A percentile compares a stretch with the other conserved stretches of the same genome.
These are phyloP conservation scores for Dasypus novemcinctus DNA, from an alignment of 2,113 vertebrate species.

Conservation along the genomic window DNA sequence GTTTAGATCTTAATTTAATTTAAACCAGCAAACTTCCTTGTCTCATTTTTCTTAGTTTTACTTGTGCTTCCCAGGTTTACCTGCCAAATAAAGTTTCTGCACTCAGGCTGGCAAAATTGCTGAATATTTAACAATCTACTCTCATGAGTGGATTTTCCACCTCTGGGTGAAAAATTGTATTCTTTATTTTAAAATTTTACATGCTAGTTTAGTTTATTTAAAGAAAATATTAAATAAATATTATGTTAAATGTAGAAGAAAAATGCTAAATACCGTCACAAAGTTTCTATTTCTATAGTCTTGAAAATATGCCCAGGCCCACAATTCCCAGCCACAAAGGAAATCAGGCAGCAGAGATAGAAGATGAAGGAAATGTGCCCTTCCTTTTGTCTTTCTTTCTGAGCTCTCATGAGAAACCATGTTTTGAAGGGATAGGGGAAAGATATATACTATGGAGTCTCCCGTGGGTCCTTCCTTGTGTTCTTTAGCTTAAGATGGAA, in stretches of 20 bases:
- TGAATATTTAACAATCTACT: too few species aligned
- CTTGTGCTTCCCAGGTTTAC: neutral
- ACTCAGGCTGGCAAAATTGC: neutral
- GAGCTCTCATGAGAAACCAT: neutral
- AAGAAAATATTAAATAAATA: neutral
- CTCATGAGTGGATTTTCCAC: neutral
- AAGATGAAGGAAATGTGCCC: constrained; percentile 4
- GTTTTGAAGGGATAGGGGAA: neutral
- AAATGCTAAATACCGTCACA: neutral
- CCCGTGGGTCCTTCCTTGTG: neutral
- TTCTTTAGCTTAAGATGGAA: neutral
- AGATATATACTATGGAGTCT: neutral
- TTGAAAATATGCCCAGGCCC: constrained; percentile 23
- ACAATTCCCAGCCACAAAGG: neutral
- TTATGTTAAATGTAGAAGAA: neutral
- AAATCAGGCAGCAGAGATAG: constrained; percentile 12
- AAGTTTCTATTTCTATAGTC: neutral
- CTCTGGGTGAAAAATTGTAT: neutral
- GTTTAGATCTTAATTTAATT: neutral
- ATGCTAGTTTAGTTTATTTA: neutral
- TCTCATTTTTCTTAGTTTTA: neutral
- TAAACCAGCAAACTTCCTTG: neutral
- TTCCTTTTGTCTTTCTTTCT: constrained; percentile 18
- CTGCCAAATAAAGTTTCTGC: neutral
- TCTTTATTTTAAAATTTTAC: neutral